Evolutionary conservation across 2,888 invertebrate species (phyloP).

Genomic region (Tridacna gigas): DNA sequence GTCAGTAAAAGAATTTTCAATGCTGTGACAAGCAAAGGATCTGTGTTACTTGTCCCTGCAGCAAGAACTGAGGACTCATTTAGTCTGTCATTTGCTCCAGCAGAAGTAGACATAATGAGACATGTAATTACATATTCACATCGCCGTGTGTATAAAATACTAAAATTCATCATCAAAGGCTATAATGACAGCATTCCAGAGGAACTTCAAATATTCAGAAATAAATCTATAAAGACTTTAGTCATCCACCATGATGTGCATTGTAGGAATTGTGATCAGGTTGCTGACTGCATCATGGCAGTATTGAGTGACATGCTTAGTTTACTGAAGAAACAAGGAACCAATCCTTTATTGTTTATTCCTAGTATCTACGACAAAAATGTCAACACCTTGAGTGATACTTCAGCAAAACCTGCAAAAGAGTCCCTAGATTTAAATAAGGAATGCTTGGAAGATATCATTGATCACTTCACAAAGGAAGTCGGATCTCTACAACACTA

Average conservation of each 20-base stretch:
- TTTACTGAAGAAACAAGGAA: slow-evolving; percentile 22
- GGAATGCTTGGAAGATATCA: slow-evolving; percentile 2
- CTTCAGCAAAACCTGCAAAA: not conserved
- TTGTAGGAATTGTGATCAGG: slow-evolving; percentile 29
- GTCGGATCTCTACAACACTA: slow-evolving; percentile 11
- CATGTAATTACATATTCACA: slow-evolving; percentile 24
- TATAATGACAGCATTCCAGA: slow-evolving; percentile 26
- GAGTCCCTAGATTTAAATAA: slow-evolving; percentile 12
- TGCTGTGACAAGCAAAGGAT: slow-evolving; percentile 21
- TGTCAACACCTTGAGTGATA: slow-evolving; percentile 8
- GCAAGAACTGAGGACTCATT: slow-evolving; percentile 38
- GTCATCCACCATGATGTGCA: slow-evolving; percentile 33
- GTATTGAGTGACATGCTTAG: slow-evolving; percentile 47
- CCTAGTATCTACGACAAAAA: slow-evolving; percentile 24
- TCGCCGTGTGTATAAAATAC: slow-evolving; percentile 37
- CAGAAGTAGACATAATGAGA: slow-evolving; percentile 42
- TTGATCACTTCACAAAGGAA: slow-evolving; percentile 19
- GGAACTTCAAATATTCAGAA: slow-evolving; percentile 45
- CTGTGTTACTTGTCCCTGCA: slow-evolving; percentile 33
- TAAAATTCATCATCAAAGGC: slow-evolving; percentile 49
- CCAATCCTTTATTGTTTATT: slow-evolving; percentile 18
- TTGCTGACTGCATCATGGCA: slow-evolving; percentile 54
- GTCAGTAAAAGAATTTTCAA: slow-evolving; percentile 27
- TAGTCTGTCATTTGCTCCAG: slow-evolving; percentile 39
- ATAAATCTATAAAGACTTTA: slow-evolving; percentile 40